Percentiles rank a stretch among this genome's conserved stretches.
These are phyloP conservation scores for Pycnomerus fuliginosus DNA, from an alignment of 2,888 invertebrate genomes.

Conservation along the genomic window DNA sequence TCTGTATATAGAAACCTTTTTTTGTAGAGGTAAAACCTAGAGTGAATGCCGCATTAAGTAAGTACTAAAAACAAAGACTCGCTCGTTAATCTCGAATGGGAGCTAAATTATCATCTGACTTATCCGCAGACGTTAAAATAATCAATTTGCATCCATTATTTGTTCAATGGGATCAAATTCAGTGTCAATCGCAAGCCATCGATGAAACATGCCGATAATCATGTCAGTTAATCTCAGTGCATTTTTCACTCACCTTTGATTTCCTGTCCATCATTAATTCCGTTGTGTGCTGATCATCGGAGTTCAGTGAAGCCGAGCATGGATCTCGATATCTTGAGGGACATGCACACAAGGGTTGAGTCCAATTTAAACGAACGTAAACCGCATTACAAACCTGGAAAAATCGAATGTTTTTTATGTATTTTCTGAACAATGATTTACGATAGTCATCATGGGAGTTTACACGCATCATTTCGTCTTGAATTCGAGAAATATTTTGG, in stretches of 20 bases:
- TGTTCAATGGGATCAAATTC: too few species aligned
- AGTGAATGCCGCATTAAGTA: too few species aligned
- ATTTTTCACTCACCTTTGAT: constrained; percentile 71
- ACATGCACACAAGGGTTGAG: constrained; percentile 90
- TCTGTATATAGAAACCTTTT: too few species aligned
- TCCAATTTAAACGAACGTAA: constrained; percentile 87
- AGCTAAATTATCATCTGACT: too few species aligned
- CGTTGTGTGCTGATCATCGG: constrained; percentile 90
- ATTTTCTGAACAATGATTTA: constrained; percentile 2
- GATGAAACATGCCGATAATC: too few species aligned
- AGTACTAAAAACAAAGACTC: too few species aligned
- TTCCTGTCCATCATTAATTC: constrained; percentile 83
- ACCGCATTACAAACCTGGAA: constrained; percentile 88
- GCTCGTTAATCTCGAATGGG: too few species aligned
- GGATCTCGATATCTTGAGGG: constrained; percentile 86
- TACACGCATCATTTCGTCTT: constrained; percentile 6
- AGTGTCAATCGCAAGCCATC: too few species aligned
- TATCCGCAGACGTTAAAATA: too few species aligned
- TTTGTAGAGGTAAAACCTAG: too few species aligned
- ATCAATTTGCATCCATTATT: too few species aligned
- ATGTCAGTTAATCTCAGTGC: too few species aligned
- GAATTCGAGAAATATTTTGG: constrained; percentile 1
- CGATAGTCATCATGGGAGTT: constrained; percentile 5
- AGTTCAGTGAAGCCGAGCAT: constrained; percentile 85
- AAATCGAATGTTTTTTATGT: constrained; percentile 11